phyloP scores from a whole-genome alignment of 2,797 vertebrate genomes.

The Capromys pilorides region DNA sequence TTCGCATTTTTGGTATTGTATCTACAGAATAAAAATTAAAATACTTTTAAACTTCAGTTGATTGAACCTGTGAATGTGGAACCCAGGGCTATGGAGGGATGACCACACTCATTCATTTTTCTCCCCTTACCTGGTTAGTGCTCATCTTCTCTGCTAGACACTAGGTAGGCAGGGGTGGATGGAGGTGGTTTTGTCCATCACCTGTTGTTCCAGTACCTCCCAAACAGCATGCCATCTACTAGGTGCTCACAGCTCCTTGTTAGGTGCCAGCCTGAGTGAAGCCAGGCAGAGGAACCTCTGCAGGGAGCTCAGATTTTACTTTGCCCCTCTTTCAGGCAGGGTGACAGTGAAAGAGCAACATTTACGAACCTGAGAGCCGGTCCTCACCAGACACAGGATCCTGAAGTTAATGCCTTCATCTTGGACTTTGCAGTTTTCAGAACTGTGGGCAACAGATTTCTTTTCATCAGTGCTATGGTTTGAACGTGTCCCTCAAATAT shows the following conservation, averaged over 20 bases:
- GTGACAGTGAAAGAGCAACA: too few species aligned
- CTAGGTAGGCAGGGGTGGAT: not conserved
- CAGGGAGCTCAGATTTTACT: not conserved
- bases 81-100: not conserved
- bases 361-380: not conserved
- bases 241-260: not conserved
- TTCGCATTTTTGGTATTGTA: not conserved
- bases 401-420: not conserved
- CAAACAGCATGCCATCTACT: too few species aligned
- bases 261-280: not conserved
- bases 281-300: not conserved
- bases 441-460: not conserved
- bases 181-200: fast-evolving
- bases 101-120: not conserved
- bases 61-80: not conserved
- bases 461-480: not conserved
- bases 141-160: not conserved
- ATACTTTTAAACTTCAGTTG: not conserved
- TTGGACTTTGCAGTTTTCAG: not conserved
- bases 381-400: not conserved
- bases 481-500: not conserved
- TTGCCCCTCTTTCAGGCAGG: not conserved
- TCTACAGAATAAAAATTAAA: not conserved
- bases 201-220: not conserved
- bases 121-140: not conserved